phyloP scores from a whole-genome alignment of 2,888 invertebrate species.

The Periphyllus acericola region DNA sequence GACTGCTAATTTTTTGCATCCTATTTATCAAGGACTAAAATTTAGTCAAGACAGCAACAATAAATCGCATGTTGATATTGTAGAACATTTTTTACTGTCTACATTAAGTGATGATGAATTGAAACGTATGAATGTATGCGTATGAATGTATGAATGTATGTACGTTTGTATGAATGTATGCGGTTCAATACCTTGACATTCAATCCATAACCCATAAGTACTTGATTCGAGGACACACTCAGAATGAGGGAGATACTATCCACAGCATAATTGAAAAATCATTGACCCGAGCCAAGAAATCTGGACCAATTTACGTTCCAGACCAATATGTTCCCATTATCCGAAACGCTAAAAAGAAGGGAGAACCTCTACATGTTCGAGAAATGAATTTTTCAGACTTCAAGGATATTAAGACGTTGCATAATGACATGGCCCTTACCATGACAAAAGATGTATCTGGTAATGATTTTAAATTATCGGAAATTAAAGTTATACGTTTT shows the following conservation, averaged over 20 bases:
- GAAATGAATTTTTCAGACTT: conserved; percentile 43
- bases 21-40: no score
- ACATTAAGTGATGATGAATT: no score
- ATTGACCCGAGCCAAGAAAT: conserved; percentile 38
- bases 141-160: no score
- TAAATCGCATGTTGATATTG: no score
- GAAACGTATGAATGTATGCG: no score
- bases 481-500: not conserved
- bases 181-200: conserved; percentile 6
- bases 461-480: not conserved
- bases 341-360: conserved; percentile 37
- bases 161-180: no score
- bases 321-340: conserved; percentile 28
- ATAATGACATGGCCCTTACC: not conserved
- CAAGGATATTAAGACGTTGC: conserved; percentile 21
- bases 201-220: conserved; percentile 50
- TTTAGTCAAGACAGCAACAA: no score
- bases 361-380: conserved; percentile 20
- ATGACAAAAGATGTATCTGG: not conserved
- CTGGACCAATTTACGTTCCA: conserved; percentile 51
- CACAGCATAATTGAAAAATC: conserved; percentile 57
- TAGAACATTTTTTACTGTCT: no score
- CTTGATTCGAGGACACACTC: conserved; percentile 55
- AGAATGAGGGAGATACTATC: conserved; percentile 58
- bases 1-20: no score